These are phyloP conservation scores for Mustela erminea DNA, from an alignment of 2,797 vertebrate genomes.

Conservation along the genomic window DNA sequence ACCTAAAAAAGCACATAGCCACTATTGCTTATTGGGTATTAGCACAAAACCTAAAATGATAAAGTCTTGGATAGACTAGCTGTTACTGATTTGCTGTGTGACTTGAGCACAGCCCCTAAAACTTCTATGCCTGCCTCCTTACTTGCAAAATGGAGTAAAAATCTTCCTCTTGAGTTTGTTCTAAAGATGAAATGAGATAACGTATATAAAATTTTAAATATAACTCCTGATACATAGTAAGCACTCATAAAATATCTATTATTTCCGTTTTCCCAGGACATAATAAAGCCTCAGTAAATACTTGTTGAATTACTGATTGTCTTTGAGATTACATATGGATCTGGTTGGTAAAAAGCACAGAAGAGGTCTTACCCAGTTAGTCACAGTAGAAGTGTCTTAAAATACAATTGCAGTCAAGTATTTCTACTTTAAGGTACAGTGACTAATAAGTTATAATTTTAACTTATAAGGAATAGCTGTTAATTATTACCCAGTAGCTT, in stretches of 20 bases:
- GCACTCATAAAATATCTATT: background rate
- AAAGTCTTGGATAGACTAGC: background rate
- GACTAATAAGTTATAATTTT: background rate
- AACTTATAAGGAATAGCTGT: background rate
- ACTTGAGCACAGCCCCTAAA: background rate
- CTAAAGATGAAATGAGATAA: background rate
- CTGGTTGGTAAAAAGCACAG: background rate
- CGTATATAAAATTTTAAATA: background rate
- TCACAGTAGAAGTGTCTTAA: background rate
- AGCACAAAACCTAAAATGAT: background rate
- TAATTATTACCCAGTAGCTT: background rate
- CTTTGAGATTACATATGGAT: background rate
- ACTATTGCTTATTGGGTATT: background rate
- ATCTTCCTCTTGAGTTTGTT: background rate
- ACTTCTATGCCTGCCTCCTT: background rate
- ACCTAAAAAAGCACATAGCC: background rate
- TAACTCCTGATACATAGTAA: background rate
- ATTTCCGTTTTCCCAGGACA: background rate
- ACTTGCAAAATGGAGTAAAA: background rate
- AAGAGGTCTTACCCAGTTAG: background rate
- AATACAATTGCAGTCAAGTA: background rate
- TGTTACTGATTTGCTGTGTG: background rate
- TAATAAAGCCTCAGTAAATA: background rate
- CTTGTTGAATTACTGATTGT: background rate
- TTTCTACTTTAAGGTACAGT: background rate